Base-by-base conservation (phyloP, 2,888 invertebrate genomes). In the Beris chalybata region DNA sequence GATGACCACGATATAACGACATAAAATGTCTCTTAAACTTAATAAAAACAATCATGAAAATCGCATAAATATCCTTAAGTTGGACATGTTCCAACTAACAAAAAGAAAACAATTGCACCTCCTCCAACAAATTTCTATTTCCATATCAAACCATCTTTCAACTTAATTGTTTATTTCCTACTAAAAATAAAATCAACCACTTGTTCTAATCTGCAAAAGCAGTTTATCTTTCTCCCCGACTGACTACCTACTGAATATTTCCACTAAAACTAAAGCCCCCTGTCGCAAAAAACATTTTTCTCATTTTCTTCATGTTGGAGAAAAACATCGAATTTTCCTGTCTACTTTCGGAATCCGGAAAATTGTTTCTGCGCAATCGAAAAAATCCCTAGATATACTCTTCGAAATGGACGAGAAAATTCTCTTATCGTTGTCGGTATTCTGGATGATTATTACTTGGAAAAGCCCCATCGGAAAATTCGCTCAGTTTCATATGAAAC, bases 401-500 rank as follows among this genome's bases (percentile, higher is more conserved):
- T 61, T 32, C 22, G 22, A 22, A 22, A 2, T 22, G 38, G 12
- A 50, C 61, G 12, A 29, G 13, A 38, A 13, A 6, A 53, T 15
- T 22, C 29, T 53, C 29, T 15, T 15, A n/a, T 52, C 11, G 45
- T 61, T 12, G 13, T 6, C 12, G 5, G n/a, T 13, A 6, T 13
- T 30, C 13, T 12, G 31, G 32, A 50, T 61, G 61, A 50, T 50
- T 61, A 61, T 61, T 38, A 61, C 50, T 61, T 61, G 61, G 22
- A 59, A 22, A 22, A 52, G 38, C 38, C 22, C 22, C 38, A 50
- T 38, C 61, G 61, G 50, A 61, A 61, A 61, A 38, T 50, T 15
- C 38, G 72, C 76, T 79, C 77, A 79, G 79, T 79, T 79, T 78
- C 78, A 77, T 77, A 75, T 78, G 79, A 79, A 77, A 79, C 78